Evolutionary conservation across 2,888 invertebrate species (phyloP).

Genomic region (Yponomeuta malinellus): DNA sequence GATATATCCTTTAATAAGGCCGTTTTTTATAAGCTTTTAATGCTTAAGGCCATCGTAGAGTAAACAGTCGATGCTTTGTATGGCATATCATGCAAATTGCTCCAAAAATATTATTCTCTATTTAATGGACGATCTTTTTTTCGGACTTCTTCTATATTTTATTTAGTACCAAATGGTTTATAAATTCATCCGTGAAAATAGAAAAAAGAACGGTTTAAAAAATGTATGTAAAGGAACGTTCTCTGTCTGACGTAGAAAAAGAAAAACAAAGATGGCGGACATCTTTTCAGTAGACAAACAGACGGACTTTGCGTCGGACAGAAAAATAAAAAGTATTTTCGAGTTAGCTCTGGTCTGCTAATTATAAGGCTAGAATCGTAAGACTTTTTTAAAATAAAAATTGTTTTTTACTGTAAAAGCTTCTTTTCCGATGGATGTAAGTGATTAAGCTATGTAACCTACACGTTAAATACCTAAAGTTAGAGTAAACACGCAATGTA

Average conservation of each 20-base stretch:
- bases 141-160: conserved; percentile 10
- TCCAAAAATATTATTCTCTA: conserved; percentile 18
- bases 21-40: conserved; percentile 5
- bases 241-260: conserved; percentile 11
- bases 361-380: conserved; percentile 50
- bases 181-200: not conserved
- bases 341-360: conserved; percentile 60
- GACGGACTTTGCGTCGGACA: conserved; percentile 34
- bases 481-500: not conserved
- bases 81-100: conserved; percentile 25
- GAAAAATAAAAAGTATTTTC: conserved; percentile 27
- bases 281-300: not conserved
- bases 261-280: conserved; percentile 6
- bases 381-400: conserved; percentile 59
- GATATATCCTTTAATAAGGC: conserved; percentile 20
- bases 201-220: not conserved
- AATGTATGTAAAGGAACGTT: conserved; percentile 4
- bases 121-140: not conserved
- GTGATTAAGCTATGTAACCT: conserved; percentile 21
- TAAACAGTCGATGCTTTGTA: not conserved
- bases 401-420: conserved; percentile 67
- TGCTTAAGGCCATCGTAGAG: not conserved
- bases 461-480: conserved; percentile 51
- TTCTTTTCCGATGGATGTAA: conserved; percentile 64
- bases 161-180: not conserved